Evolutionary conservation across 2,797 vertebrate genomes (phyloP), one percentile per base, ranked within the genome.

Genomic region (Oophaga sylvatica): DNA sequence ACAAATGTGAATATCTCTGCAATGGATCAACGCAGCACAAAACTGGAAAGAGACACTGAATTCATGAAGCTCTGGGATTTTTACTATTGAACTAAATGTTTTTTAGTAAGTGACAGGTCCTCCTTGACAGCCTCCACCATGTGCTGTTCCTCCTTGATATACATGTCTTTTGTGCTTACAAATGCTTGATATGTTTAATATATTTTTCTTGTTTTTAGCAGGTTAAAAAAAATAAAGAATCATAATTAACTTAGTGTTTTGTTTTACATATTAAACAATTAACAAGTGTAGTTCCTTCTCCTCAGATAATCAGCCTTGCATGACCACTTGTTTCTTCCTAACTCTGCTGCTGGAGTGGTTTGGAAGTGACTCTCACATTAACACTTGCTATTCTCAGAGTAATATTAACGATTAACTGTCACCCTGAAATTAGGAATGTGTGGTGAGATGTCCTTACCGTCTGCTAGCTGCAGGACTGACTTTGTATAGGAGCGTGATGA

Each of bases 161-260:
- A 48, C 41, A 56, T 82, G 59, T 92, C 92, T 93, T 93, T 89
- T 93, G 91, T 92, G 91, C 68, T 70, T 78, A 53, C 89, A 71
- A 90, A 91, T 93, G 93, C 92, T 90, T 94, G 94, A 93, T 91
- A 92, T 94, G 94, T 94, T 94, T 95, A 95, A 95, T 95, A 87
- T 94, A 93, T 96, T 94, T 94, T 95, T 95, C 95, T 96, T 97
- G 94, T 97, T 97, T 53, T 97, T 94, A 98, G 97, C 97, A 99
- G 98, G 97, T 98, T 96, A 48, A 73, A 73, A 71, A 76, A 76
- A 53, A 20, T 78, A 95, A 95, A 96, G 94, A 95, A 92, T 93
- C 92, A 63, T 95, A 94, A 93, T 90, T 92, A 93, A 93, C 92
- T 92, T 78, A 78, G 56, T 86, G 87, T 78, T 87, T 92, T 94